Evolutionary conservation across 2,888 invertebrate species (phyloP).

Genomic region (Tetropium fuscum): DNA sequence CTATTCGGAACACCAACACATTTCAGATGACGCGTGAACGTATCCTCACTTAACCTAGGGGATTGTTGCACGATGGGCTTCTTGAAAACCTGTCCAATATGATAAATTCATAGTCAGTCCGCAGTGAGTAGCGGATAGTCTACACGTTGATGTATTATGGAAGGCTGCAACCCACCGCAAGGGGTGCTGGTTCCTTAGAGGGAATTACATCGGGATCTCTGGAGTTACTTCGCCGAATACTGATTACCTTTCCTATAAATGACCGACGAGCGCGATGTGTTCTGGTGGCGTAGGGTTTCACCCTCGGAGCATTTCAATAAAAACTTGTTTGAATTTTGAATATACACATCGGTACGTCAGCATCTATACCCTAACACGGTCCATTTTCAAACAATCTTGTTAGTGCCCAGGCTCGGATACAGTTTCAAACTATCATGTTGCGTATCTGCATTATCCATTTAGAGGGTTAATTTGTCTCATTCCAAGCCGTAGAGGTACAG

Average conservation of each 20-base stretch:
- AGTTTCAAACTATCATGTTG: slow-evolving; percentile 7
- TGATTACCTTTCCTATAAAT: slow-evolving; percentile 20
- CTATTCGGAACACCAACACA: no score
- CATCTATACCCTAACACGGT: slow-evolving; percentile 13
- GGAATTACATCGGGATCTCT: slow-evolving; percentile 19
- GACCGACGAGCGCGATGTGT: slow-evolving; percentile 15
- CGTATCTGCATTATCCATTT: slow-evolving; percentile 8
- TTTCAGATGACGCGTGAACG: no score
- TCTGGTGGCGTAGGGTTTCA: slow-evolving; percentile 9
- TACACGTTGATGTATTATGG: slow-evolving; percentile 23
- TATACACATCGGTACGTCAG: slow-evolving; percentile 3
- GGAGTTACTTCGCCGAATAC: slow-evolving; percentile 21
- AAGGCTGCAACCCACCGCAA: slow-evolving; percentile 11
- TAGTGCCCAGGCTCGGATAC: slow-evolving; percentile 2
- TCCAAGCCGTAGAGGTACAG: no score
- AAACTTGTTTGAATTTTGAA: slow-evolving; percentile 20
- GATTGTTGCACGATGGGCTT: slow-evolving; percentile 14
- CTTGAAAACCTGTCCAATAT: slow-evolving; percentile 41
- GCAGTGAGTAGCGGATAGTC: slow-evolving; percentile 9
- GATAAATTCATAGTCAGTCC: slow-evolving; percentile 22
- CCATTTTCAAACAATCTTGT: slow-evolving; percentile 23
- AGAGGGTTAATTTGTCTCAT: no score
- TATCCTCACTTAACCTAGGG: neutral
- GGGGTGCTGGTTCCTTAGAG: slow-evolving; percentile 20
- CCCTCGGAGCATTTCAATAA: slow-evolving; percentile 9